These are phyloP conservation scores for Theropithecus gelada DNA, from an alignment of 2,113 vertebrate species.

Conservation along the genomic window DNA sequence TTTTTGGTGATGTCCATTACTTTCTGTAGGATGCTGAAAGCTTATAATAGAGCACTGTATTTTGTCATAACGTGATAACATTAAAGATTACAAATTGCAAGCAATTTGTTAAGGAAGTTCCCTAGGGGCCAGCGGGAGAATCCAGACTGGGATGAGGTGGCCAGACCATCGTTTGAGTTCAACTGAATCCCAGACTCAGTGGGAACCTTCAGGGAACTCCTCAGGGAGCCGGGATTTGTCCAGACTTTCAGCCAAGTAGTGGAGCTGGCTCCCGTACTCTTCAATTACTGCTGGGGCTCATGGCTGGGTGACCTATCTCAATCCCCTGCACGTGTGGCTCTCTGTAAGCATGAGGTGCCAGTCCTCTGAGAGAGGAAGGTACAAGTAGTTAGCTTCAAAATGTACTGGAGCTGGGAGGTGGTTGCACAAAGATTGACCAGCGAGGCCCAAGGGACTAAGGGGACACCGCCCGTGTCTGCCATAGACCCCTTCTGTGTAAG, in stretches of 20 bases:
- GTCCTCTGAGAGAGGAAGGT: too few relatives aligned
- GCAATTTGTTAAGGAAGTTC: not conserved
- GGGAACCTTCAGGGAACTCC: not conserved
- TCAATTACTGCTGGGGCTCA: too few relatives aligned
- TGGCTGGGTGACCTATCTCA: not conserved
- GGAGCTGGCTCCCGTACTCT: rapidly evolving
- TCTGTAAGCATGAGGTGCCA: rapidly evolving
- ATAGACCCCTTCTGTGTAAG: not conserved
- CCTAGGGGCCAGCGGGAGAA: not conserved
- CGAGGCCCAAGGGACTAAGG: rapidly evolving
- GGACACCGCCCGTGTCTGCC: rapidly evolving
- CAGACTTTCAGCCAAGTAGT: not conserved
- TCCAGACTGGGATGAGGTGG: not conserved
- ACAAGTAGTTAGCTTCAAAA: not conserved
- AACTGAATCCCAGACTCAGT: not conserved
- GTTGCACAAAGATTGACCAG: not conserved
- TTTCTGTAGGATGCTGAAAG: not conserved
- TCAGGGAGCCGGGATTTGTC: rapidly evolving
- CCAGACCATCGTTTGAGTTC: not conserved
- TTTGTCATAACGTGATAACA: not conserved
- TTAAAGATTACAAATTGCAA: not conserved
- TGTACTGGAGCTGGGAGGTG: not conserved
- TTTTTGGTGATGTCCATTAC: not conserved
- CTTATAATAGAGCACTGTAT: not conserved
- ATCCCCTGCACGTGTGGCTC: not conserved